Base-by-base conservation (phyloP, 1,140 invertebrate species). In the Ridgeia piscesae region DNA sequence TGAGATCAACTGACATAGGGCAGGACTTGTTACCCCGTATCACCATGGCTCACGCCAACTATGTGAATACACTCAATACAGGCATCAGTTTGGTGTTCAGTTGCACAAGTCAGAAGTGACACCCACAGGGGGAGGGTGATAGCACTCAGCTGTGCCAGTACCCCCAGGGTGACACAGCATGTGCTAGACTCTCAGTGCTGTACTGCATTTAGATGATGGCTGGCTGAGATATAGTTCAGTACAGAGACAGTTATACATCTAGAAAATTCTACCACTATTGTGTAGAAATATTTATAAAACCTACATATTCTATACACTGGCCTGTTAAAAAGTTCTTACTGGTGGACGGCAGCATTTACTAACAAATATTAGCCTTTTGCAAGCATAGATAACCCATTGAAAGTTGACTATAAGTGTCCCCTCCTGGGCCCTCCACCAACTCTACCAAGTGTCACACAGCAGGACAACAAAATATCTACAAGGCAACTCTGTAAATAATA, bases 121-220 rank as follows among this genome's bases (percentile, higher is more conserved):
- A 21, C 48, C 48, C 0, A 50, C 17, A 21, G 58, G 27, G 58
- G 58, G 11, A 21, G 58, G 58, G 58, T 77, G 58, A 77, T 77
- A 31, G n/a, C 27, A 33, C 77, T 58, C 88, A 48, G n/a, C 88
- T 77, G 88, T 14, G 77, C 77, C 11, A 77, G 14, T 77, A 92
- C 88, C 50, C 34, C 31, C 35, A 35, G 35, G 91, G 91, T 92
- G 50, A 88, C 91, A 34, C 33, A 48, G 35, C 50, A 42, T 31
- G 17, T 31, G 34, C 34, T 31, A 48, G 42, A n/a, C 35, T 48
- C 42, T 92, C 58, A 35, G 27, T 35, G 31, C 33, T 77, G 91
- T 11, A 77, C 50, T 77, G 8, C n/a, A 14, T 33, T 50, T 35
- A 92, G 33, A 92, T 89, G 42, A 35, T 1, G 21, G 89, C n/a